phyloP scores from a whole-genome alignment of 2,888 invertebrate genomes.

The Aradus depressus region DNA sequence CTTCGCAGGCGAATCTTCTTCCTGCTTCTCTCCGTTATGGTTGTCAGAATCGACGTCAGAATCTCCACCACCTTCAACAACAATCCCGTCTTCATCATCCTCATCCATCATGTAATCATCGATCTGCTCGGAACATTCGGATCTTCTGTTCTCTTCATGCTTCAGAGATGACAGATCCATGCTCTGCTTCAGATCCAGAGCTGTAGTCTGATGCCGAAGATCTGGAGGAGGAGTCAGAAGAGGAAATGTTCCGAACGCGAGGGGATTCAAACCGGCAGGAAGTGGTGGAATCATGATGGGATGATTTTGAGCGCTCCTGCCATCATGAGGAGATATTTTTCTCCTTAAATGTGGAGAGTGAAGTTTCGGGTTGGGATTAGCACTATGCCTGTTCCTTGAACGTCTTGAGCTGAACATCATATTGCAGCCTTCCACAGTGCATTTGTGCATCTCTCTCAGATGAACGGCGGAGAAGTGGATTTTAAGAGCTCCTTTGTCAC shows the following conservation, averaged over 20 bases:
- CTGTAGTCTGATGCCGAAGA: conserved; percentile 40
- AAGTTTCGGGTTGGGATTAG: conserved; percentile 95
- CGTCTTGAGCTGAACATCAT: conserved; percentile 98
- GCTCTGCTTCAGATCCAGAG: conserved; percentile 53
- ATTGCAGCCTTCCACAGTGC: conserved; percentile 95
- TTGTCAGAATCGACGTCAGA: conserved; percentile 39
- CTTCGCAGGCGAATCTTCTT: conserved; percentile 26
- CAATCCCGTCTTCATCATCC: conserved; percentile 65
- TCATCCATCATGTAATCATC: conserved; percentile 38
- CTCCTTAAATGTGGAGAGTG: conserved; percentile 89
- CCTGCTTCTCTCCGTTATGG: conserved; percentile 31
- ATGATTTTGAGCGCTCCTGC: conserved; percentile 77
- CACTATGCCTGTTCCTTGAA: conserved; percentile 91
- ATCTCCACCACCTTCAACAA: conserved; percentile 61
- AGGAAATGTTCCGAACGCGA: conserved; percentile 67
- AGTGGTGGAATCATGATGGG: conserved; percentile 66
- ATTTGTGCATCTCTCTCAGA: conserved; percentile 97
- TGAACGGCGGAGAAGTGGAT: conserved; percentile 99
- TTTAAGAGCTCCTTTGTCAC: conserved; percentile 98
- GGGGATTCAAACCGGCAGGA: conserved; percentile 54
- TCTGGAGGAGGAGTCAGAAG: conserved; percentile 48
- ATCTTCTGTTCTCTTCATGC: conserved; percentile 39
- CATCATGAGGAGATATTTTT: conserved; percentile 90
- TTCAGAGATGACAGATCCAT: conserved; percentile 45
- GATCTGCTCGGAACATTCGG: conserved; percentile 37